Percentiles rank a stretch among this genome's conserved stretches.
Conservation (phyloP, 2,113 vertebrate genomes). For the Mesoclemmys tuberculata region DNA sequence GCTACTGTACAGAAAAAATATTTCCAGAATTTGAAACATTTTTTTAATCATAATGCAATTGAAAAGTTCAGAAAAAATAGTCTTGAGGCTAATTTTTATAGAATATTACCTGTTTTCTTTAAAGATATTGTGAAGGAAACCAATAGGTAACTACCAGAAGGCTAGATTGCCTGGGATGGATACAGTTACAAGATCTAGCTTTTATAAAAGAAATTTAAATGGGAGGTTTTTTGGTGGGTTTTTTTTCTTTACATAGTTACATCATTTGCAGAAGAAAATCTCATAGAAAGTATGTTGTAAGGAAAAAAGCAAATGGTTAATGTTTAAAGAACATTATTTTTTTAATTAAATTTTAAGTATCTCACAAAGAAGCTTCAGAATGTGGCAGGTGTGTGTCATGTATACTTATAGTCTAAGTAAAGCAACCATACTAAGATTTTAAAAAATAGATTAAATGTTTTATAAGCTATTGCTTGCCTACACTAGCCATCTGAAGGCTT, state of each 20-base stretch:
- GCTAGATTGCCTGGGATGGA: not conserved
- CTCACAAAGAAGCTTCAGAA: constrained; percentile 73
- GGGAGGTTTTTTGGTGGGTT: not conserved
- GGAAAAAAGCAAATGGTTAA: constrained; percentile 22
- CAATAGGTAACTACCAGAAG: not conserved
- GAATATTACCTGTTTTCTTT: not conserved
- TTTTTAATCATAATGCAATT: not conserved
- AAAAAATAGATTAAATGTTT: constrained; percentile 87
- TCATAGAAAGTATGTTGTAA: constrained; percentile 50
- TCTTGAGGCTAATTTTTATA: not conserved
- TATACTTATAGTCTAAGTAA: constrained; percentile 78
- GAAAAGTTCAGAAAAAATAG: not conserved
- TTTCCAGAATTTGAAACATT: not conserved
- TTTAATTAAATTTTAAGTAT: constrained; percentile 65
- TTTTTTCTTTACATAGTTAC: not conserved
- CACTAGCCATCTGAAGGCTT: constrained; percentile 85
- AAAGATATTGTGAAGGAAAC: not conserved
- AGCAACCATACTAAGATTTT: constrained; percentile 84
- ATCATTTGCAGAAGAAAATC: not conserved
- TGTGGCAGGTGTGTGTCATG: constrained; percentile 73
- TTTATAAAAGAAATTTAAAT: not conserved
- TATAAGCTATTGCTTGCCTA: constrained; percentile 83
- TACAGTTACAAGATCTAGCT: not conserved
- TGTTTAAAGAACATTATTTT: constrained; percentile 45
- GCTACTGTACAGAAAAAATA: not conserved